Conservation (phyloP, 2,113 vertebrate species). For the Thunnus maccoyii region DNA sequence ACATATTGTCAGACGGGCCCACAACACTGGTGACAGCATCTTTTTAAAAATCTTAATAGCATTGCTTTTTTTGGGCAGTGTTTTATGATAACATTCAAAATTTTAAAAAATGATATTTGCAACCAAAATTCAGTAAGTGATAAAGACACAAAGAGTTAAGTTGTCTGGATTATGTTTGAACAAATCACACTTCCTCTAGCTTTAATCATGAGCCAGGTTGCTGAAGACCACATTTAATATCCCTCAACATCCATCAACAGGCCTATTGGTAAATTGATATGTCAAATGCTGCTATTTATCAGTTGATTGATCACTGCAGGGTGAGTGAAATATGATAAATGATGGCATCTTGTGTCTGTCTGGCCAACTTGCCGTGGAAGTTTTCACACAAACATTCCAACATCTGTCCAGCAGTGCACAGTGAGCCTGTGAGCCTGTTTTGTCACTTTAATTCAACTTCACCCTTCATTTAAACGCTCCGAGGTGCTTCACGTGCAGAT, state of each 20-base stretch:
- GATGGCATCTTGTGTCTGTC: conserved; percentile 45
- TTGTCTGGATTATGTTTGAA: conserved; percentile 22
- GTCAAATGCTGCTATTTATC: conserved; percentile 61
- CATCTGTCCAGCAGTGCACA: conserved; percentile 28
- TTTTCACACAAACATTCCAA: conserved; percentile 33
- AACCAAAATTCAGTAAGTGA: neutral
- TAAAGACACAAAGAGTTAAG: neutral
- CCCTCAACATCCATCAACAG: conserved; percentile 25
- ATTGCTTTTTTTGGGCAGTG: neutral
- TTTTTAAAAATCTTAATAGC: neutral
- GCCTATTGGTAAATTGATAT: conserved; percentile 46
- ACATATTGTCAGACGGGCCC: conserved; percentile 2
- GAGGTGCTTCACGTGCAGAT: conserved; percentile 26
- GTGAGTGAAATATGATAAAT: conserved; percentile 57
- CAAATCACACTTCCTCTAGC: conserved; percentile 16
- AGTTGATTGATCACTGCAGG: conserved; percentile 57
- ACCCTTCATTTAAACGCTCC: conserved; percentile 6
- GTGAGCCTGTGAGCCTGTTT: neutral
- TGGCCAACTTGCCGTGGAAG: neutral
- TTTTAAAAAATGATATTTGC: neutral
- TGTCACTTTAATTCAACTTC: neutral
- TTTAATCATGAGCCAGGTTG: conserved; percentile 38
- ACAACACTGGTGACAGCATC: neutral
- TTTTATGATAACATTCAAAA: neutral
- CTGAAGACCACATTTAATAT: conserved; percentile 48